A percentile compares a stretch with the other conserved stretches of the same genome.
Conservation (phyloP, 2,797 vertebrate species). For the Coranthus polyacanthus region DNA sequence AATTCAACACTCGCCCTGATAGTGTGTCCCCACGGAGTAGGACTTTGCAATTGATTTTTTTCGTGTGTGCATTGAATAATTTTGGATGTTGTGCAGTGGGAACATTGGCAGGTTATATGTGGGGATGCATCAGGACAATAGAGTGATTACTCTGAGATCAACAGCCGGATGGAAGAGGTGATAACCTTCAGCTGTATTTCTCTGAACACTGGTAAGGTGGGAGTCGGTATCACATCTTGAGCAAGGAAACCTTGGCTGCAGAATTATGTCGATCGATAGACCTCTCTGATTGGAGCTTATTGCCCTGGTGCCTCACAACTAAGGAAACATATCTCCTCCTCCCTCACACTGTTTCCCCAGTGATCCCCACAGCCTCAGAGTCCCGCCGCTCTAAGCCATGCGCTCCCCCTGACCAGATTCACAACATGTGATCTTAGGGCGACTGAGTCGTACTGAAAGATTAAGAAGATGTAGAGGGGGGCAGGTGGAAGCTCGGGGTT, state of each 20-base stretch:
- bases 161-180: slow-evolving; percentile 1
- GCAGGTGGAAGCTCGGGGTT: slow-evolving; percentile 35
- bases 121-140: neutral
- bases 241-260: slow-evolving; percentile 46
- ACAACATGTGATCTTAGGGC: slow-evolving; percentile 66
- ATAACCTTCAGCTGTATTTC: slow-evolving; percentile 14
- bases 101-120: slow-evolving; percentile 21
- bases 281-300: slow-evolving; percentile 61
- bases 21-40: neutral
- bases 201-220: neutral
- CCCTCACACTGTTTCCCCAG: slow-evolving; percentile 38
- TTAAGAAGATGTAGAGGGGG: slow-evolving; percentile 57
- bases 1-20: neutral
- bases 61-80: slow-evolving; percentile 1
- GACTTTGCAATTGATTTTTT: neutral
- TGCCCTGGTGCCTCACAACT: slow-evolving; percentile 24
- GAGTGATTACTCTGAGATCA: slow-evolving; percentile 6
- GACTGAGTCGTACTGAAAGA: slow-evolving; percentile 68
- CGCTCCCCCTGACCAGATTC: slow-evolving; percentile 54
- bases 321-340: slow-evolving; percentile 51
- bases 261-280: slow-evolving; percentile 53
- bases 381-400: slow-evolving; percentile 50
- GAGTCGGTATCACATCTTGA: slow-evolving; percentile 33
- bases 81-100: slow-evolving; percentile 10
- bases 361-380: slow-evolving; percentile 14